Evolutionary conservation across 2,113 vertebrate species (phyloP).

Genomic region (Actenoides lindsayi): DNA sequence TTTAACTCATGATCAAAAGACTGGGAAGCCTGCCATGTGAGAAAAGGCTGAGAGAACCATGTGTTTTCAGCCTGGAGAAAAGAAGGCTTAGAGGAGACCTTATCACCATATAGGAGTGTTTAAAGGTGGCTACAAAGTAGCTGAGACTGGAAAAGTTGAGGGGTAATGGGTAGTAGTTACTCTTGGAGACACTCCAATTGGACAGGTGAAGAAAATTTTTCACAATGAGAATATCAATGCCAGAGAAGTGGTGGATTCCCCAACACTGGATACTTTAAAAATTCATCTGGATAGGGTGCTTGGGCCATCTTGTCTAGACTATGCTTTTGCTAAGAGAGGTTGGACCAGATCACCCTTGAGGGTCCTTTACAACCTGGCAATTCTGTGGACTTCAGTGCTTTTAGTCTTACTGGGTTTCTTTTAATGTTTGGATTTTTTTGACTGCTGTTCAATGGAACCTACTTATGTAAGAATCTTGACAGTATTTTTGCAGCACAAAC

Average conservation of each 20-base stretch:
- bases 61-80: background rate
- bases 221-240: background rate
- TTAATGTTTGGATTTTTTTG: background rate
- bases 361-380: background rate
- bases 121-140: background rate
- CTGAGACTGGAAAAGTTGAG: background rate
- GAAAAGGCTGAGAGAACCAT: background rate
- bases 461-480: background rate
- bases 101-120: background rate
- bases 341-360: background rate
- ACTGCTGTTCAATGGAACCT: background rate
- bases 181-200: background rate
- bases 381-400: background rate
- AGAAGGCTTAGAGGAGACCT: background rate
- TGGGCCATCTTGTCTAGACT: background rate
- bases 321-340: background rate
- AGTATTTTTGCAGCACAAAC: background rate
- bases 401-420: background rate
- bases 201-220: background rate
- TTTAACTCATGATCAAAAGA: background rate
- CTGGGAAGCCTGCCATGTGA: background rate
- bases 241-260: background rate
- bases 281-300: background rate
- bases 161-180: background rate
- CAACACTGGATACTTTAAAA: no score